Conservation (phyloP, 2,888 invertebrate species). For the Hypena proboscidalis region DNA sequence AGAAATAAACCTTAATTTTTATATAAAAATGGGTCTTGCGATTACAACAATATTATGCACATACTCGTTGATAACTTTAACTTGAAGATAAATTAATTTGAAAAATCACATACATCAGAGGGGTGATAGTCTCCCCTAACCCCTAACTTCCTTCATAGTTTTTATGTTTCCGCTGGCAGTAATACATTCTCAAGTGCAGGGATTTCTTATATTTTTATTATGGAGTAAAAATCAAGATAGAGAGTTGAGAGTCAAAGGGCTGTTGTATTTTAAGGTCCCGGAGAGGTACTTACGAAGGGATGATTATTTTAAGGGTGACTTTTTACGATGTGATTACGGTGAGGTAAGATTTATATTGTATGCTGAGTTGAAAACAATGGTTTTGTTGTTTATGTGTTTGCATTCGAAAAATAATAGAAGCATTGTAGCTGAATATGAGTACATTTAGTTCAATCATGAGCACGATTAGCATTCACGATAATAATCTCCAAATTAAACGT, state of each 20-base stretch:
- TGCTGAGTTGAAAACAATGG: slow-evolving; percentile 3
- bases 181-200: slow-evolving; percentile 71
- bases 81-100: too few species aligned
- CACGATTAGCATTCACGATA: too few species aligned
- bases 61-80: too few species aligned
- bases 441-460: too few species aligned
- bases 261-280: slow-evolving; percentile 56
- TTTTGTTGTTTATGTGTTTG: slow-evolving; percentile 3
- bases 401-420: too few species aligned
- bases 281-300: slow-evolving; percentile 44
- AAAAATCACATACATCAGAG: too few species aligned
- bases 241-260: slow-evolving; percentile 50
- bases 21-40: too few species aligned
- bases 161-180: slow-evolving; percentile 76
- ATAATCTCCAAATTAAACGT: too few species aligned
- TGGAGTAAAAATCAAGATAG: slow-evolving; percentile 71
- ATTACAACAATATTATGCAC: too few species aligned
- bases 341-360: slow-evolving; percentile 2
- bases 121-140: slow-evolving; percentile 21
- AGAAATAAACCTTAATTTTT: too few species aligned
- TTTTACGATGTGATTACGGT: slow-evolving; percentile 15
- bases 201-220: slow-evolving; percentile 78
- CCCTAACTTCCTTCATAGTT: slow-evolving; percentile 43
- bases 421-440: too few species aligned
- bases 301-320: slow-evolving; percentile 43